Evolutionary conservation across 1,140 invertebrate species (phyloP).

Genomic region (Varroa destructor): DNA sequence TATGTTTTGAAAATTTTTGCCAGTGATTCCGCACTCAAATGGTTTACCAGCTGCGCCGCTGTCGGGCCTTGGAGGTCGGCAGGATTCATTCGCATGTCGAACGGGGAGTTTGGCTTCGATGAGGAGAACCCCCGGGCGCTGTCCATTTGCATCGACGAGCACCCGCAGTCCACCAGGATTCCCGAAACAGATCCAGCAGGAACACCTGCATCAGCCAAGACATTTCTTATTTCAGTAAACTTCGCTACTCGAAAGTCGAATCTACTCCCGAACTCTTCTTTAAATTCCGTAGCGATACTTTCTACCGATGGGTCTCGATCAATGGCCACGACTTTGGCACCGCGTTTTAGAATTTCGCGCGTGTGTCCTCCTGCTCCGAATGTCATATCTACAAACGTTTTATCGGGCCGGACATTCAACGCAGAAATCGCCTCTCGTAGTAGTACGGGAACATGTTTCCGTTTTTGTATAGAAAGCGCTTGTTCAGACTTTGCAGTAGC

Average conservation of each 20-base stretch:
- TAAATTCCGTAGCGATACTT: slow-evolving; percentile 51
- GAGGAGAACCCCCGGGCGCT: slow-evolving; percentile 69
- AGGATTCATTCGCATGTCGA: slow-evolving; percentile 93
- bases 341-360: slow-evolving; percentile 48
- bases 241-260: slow-evolving; percentile 62
- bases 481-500: no score
- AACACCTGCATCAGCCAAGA: slow-evolving; percentile 51
- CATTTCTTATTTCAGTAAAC: slow-evolving; percentile 33
- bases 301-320: slow-evolving; percentile 72
- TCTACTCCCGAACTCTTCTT: slow-evolving; percentile 52
- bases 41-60: slow-evolving; percentile 68
- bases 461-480: no score
- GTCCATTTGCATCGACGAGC: slow-evolving; percentile 89
- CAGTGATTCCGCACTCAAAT: slow-evolving; percentile 60
- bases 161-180: slow-evolving; percentile 83
- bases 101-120: slow-evolving; percentile 57
- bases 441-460: no score
- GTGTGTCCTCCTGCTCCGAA: slow-evolving; percentile 86
- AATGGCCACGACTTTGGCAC: slow-evolving; percentile 57
- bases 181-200: slow-evolving; percentile 59
- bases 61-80: slow-evolving; percentile 52
- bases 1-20: slow-evolving; percentile 69
- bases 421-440: no score
- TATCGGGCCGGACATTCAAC: background rate
- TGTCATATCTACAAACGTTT: slow-evolving; percentile 68